Conservation (phyloP, 2,113 vertebrate genomes). For the Candoia aspera region DNA sequence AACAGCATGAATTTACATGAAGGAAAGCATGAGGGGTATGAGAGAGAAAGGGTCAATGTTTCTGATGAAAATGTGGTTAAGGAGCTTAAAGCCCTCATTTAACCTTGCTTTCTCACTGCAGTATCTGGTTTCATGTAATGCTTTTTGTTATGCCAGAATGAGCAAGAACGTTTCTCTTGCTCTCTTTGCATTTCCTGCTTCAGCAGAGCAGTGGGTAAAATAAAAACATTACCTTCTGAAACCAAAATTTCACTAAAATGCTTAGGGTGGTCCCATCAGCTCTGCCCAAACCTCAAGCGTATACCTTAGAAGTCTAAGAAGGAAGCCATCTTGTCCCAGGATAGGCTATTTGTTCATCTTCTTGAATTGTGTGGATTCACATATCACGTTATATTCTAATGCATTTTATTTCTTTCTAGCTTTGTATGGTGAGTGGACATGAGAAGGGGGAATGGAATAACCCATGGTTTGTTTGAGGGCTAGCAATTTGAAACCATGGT, state of each 20-base stretch:
- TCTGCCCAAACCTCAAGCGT: not conserved
- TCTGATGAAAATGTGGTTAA: not conserved
- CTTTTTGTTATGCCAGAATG: not conserved
- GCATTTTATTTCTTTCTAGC: not conserved
- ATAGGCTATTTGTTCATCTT: not conserved
- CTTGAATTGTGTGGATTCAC: not conserved
- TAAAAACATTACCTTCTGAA: constrained; percentile 7
- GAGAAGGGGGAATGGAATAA: not conserved
- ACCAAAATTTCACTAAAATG: not conserved
- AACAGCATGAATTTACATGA: constrained; percentile 57
- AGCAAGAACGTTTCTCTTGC: not conserved
- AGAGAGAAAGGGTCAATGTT: not conserved
- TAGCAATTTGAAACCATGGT: not conserved
- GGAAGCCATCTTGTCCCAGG: not conserved
- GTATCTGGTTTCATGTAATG: not conserved
- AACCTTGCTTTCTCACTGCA: not conserved
- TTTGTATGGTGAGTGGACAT: not conserved
- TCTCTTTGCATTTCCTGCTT: not conserved
- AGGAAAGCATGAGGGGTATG: constrained; percentile 20
- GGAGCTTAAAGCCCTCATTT: not conserved
- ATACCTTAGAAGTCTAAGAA: not conserved
- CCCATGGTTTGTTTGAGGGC: not conserved
- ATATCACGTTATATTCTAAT: not conserved
- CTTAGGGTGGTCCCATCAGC: not conserved
- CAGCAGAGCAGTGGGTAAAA: not conserved